A percentile compares a stretch with the other conserved stretches of the same genome.
These are phyloP conservation scores for Drosophila lutescens DNA, from an alignment of 2,888 invertebrate species.

Conservation along the genomic window DNA sequence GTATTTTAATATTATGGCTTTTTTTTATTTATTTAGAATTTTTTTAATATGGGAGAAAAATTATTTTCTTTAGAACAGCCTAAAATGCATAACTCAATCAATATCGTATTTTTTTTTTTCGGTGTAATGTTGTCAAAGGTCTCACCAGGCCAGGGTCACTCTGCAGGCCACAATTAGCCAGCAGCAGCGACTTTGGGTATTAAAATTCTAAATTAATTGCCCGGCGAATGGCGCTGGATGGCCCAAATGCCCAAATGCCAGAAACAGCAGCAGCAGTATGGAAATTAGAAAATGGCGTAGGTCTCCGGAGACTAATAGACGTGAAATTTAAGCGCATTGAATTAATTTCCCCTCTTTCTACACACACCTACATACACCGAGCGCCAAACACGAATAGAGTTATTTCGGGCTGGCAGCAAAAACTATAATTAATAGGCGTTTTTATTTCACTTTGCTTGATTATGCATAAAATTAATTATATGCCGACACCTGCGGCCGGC, in stretches of 20 bases:
- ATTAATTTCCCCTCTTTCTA: conserved; percentile 61
- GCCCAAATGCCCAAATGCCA: conserved; percentile 40
- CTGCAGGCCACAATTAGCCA: conserved; percentile 55
- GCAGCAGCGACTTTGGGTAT: conserved; percentile 68
- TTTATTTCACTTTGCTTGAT: conserved; percentile 63
- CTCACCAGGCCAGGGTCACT: conserved; percentile 37
- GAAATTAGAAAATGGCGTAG: conserved; percentile 71
- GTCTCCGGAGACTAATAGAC: conserved; percentile 76
- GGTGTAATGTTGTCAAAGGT: background rate
- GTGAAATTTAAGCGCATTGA: conserved; percentile 80
- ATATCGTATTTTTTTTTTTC: no score
- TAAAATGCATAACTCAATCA: no score
- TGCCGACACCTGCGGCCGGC: conserved; percentile 47
- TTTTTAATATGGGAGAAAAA: no score
- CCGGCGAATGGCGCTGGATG: conserved; percentile 35
- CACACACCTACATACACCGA: background rate
- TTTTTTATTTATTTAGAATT: no score
- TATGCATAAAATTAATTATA: conserved; percentile 70
- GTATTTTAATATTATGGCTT: no score
- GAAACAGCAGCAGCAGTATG: conserved; percentile 54
- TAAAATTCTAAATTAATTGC: conserved; percentile 80
- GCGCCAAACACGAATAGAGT: conserved; percentile 55
- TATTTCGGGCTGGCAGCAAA: conserved; percentile 56
- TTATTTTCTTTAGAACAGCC: no score
- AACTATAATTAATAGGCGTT: conserved; percentile 76